Conservation (phyloP, 2,113 vertebrate species). For the Erpornis zantholeuca region DNA sequence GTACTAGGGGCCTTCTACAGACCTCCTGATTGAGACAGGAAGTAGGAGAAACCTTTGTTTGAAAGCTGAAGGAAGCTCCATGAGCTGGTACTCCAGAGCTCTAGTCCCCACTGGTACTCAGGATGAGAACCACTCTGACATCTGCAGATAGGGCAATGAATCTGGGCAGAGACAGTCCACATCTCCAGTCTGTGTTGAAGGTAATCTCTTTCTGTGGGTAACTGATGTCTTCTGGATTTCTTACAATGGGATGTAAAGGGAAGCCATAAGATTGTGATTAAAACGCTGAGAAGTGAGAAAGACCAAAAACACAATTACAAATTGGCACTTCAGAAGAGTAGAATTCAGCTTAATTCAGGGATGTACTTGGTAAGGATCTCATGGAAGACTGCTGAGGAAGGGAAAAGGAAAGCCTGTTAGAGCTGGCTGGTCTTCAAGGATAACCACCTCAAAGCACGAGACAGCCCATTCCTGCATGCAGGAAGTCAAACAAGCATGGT, state of each 20-base stretch:
- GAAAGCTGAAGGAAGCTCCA: neutral
- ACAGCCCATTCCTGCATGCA: neutral
- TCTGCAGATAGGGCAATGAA: neutral
- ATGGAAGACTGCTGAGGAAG: neutral
- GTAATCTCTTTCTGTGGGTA: neutral
- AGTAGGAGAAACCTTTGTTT: neutral
- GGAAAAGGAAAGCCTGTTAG: neutral
- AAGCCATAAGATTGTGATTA: neutral
- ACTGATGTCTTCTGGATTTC: neutral
- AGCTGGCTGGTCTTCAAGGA: neutral
- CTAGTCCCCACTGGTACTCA: neutral
- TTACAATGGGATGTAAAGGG: neutral
- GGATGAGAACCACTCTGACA: neutral
- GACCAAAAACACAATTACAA: neutral
- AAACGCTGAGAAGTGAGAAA: neutral
- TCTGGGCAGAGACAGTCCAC: neutral
- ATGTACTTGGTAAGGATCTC: neutral
- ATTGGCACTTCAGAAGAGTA: neutral
- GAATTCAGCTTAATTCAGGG: neutral
- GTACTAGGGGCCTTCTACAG: neutral
- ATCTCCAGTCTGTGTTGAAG: neutral
- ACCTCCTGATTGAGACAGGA: neutral
- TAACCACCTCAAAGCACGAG: neutral
- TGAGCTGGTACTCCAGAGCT: neutral
- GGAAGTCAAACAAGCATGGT: neutral